Base-by-base conservation (phyloP, 2,113 vertebrate species). In the Willisornis vidua region DNA sequence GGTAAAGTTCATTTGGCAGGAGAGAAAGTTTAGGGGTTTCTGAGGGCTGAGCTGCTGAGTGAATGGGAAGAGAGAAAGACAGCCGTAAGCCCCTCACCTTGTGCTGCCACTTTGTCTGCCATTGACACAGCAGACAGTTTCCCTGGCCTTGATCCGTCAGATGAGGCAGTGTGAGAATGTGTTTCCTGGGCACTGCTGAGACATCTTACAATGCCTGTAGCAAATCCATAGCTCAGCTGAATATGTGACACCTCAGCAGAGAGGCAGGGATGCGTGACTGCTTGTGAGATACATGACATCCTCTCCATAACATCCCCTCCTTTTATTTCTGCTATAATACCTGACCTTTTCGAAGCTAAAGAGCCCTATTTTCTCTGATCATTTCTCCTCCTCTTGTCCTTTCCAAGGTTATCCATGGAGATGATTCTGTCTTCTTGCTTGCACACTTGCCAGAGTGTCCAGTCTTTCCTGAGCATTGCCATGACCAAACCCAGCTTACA, bases 81-180 rank as follows among this genome's bases (percentile, higher is more conserved):
- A 87, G 67, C 41, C 0, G 0, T 41, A 62, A 93, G 26, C 25
- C 83, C 33, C 33, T 63, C 29, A 31, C 48, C 39, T 75, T 29
- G 28, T 0, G 0, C 59, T 77, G 76, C 18, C 26, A 3, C 71
- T 75, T 51, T 41, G 31, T 19, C 54, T 81, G 24, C 54, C 37
- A 29, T 2, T 7, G 41, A 41, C 57, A 31, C 51, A 35, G 37
- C 79, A 49, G 41, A 23, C 14, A 7, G 18, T 35, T 85, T 76
- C 61, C 62, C 66, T 63, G 41, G 20, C 48, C 79, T 62, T 45
- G 26, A 65, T 48, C 65, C 57, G 39, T 77, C 65, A 54, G 62
- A 68, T 1, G 1, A 68, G 22, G 24, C 57, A 62, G 20, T 3
- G 16, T 33, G 43, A 85, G 52, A 51, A 84, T 39, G 22, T 14